A percentile compares a stretch with the other conserved stretches of the same genome.
These are phyloP conservation scores for Scophthalmus maximus DNA, from an alignment of 2,113 vertebrate species.

Conservation along the genomic window DNA sequence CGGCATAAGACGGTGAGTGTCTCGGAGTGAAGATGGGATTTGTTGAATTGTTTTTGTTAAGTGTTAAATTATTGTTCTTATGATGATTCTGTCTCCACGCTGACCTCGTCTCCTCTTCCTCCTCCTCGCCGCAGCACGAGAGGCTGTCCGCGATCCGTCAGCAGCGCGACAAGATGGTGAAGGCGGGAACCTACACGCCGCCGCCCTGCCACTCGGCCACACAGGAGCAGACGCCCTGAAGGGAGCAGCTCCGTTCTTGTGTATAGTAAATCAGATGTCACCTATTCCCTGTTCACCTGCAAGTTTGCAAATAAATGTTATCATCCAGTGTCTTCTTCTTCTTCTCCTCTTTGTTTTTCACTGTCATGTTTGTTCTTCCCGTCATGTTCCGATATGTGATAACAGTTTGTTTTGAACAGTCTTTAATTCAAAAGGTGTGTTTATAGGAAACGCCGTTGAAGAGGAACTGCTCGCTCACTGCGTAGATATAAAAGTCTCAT, in stretches of 20 bases:
- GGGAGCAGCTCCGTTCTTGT: constrained; percentile 34
- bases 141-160: constrained; percentile 79
- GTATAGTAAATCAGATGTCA: constrained; percentile 60
- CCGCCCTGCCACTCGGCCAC: constrained; percentile 82
- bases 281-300: constrained; percentile 52
- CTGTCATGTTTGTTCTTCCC: neutral
- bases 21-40: neutral
- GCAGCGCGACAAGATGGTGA: constrained; percentile 89
- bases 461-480: too few species aligned
- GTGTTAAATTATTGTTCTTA: neutral
- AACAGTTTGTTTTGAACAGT: too few species aligned
- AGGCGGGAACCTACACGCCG: constrained; percentile 88
- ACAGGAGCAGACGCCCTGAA: constrained; percentile 3
- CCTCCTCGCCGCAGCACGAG: constrained; percentile 69
- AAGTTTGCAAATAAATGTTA: constrained; percentile 77
- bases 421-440: too few species aligned
- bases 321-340: constrained; percentile 12
- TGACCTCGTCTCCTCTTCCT: constrained; percentile 4
- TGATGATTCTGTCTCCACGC: neutral
- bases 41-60: too few species aligned
- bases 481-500: too few species aligned
- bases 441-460: too few species aligned
- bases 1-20: constrained; percentile 86
- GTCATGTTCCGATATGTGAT: neutral
- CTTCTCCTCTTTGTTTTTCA: neutral